Base-by-base conservation (phyloP, 2,888 invertebrate genomes). In the Drosophila tanythrix region DNA sequence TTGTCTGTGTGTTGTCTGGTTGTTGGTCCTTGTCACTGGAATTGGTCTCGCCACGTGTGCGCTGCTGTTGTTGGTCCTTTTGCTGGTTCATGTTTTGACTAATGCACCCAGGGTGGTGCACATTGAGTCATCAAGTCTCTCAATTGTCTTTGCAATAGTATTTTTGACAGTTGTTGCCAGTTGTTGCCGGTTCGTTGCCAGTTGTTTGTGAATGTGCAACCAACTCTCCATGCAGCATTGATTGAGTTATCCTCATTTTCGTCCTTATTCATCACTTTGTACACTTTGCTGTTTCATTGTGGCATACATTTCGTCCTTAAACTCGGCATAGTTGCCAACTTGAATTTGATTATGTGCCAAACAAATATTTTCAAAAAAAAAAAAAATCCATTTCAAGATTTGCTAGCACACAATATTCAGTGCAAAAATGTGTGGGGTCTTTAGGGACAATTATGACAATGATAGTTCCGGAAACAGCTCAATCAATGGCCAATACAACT, bases 71-170 rank as follows among this genome's bases (percentile, higher is more conserved):
- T 25, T 66, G 65, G 18, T 46, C 21, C 25, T 25, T 46, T 29
- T 58, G 33, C 48, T 53, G 56, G 40, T 70, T n/a, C 66, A 57
- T 83, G 79, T 83, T 88, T 71, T 83, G 83, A 83, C 87, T 79
- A 52, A 40, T 68, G 72, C 89, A 21, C 84, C 67, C 72, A 60
- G 88, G 84, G 83, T 79, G 84, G 82, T 60, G 51, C 50, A 68
- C 61, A 84, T 84, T 89, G 87, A 89, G 87, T 76, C 84, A 89
- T 89, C 84, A 88, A 55, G 38, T 38, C 62, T 67, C 60, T 40
- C 75, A 58, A 74, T 70, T 81, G 77, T 82, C 67, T 61, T 31
- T 75, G 65, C 51, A 65, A 51, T 62, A 51, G 69, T 62, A 88
- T 58, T 83, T 86, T 79, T 76, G 87, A 84, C 84, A 88, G 71